A percentile compares a stretch with the other conserved stretches of the same genome.
Evolutionary conservation across 2,888 invertebrate genomes (phyloP).

Genomic region (Adelphocoris suturalis): DNA sequence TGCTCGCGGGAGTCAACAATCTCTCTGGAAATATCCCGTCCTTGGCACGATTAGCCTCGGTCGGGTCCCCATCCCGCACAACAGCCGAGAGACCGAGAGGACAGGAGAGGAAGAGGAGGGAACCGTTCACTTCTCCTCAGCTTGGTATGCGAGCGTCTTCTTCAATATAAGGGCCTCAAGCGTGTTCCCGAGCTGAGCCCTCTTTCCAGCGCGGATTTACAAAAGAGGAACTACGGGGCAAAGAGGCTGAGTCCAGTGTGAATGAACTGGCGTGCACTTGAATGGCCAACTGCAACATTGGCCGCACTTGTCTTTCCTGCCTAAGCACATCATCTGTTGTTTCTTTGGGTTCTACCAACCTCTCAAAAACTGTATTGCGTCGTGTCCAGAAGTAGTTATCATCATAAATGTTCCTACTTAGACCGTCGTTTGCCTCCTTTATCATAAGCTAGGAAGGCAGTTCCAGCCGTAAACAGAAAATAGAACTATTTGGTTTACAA

Average conservation of each 20-base stretch:
- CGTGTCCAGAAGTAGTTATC: too few species aligned
- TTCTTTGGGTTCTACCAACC: too few species aligned
- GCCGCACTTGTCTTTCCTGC: not conserved
- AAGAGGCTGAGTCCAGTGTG: constrained; percentile 33
- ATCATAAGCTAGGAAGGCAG: too few species aligned
- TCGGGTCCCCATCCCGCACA: constrained; percentile 5
- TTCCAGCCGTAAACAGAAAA: too few species aligned
- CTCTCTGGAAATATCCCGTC: constrained; percentile 42
- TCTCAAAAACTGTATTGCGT: too few species aligned
- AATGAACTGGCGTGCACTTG: constrained; percentile 36
- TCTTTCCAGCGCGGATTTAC: not conserved
- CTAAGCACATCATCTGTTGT: too few species aligned
- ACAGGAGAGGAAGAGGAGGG: too few species aligned
- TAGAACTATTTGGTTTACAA: too few species aligned
- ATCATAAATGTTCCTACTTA: too few species aligned
- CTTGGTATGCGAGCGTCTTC: constrained; percentile 35
- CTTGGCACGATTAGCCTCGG: constrained; percentile 38
- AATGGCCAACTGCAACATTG: constrained; percentile 23
- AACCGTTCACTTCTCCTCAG: not conserved
- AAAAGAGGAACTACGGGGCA: not conserved
- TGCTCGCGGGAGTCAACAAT: constrained; percentile 30
- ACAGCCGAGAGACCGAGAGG: not conserved
- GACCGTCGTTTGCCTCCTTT: too few species aligned
- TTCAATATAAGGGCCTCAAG: constrained; percentile 6
- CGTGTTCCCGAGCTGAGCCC: not conserved